Base-by-base conservation (phyloP, 2,113 vertebrate species). In the Falcunculus frontatus region DNA sequence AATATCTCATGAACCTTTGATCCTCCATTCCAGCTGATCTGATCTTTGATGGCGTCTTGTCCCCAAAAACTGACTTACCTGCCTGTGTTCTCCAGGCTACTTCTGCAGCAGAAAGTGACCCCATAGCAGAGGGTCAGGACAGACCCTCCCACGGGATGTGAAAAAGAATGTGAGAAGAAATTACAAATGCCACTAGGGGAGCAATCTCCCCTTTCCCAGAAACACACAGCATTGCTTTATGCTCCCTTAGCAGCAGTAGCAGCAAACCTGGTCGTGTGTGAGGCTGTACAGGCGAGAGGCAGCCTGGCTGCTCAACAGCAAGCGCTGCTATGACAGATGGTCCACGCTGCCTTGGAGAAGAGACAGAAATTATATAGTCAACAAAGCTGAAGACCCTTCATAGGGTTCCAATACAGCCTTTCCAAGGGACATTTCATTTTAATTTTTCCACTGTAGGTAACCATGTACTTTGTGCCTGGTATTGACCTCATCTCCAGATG, bases 401-500 rank as follows among this genome's bases (percentile, higher is more conserved):
- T 4, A 30, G 26, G 9, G 26, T 59, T 18, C 12, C 16, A 42
- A 5, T 67, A 46, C 4, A 63, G 6, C 16, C 30, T 59, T 81
- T 59, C 52, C 60, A 65, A 53, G 10, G 20, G 26, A 49, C 37
- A 42, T 41, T 50, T 86, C 5, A n/a, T 53, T 83, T 32, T 18
- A 41, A 3, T 73, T 62, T 94, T 86, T 57, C 41, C 8, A 11
- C 22, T 41, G 2, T 11, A 32, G 11, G 19, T n/a, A 35, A 39
- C 6, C 5, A 41, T 0, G 0, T 33, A 29, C 11, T 55, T 50
- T 78, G 8, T 39, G 16, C 10, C 14, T 0, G 1, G 13, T 30
- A 15, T 23, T 47, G 56, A 27, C 57, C 18, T 81, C 74, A 33
- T 25, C 26, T 96, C 56, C 23, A 69, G 70, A 76, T n/a, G 22